These are phyloP conservation scores for Lemur catta DNA, from an alignment of 2,797 vertebrate genomes.

Conservation along the genomic window DNA sequence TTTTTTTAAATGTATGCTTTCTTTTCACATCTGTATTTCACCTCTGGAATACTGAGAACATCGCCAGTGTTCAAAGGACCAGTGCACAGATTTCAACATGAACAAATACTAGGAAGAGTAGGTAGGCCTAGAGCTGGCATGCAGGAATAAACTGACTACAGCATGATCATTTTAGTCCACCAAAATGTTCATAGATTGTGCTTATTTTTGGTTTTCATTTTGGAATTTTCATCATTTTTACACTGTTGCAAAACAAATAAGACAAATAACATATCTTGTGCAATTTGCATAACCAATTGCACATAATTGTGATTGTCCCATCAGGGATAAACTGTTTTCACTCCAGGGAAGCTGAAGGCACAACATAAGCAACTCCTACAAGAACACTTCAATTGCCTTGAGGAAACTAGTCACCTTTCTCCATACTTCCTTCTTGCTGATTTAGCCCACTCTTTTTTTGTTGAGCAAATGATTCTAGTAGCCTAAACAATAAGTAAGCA, in stretches of 20 bases:
- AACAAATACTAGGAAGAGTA: background rate
- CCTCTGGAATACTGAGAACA: background rate
- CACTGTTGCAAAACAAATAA: background rate
- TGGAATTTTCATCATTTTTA: background rate
- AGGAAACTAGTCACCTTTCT: background rate
- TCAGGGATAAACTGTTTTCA: background rate
- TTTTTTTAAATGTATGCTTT: background rate
- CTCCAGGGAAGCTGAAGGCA: background rate
- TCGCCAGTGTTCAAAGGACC: background rate
- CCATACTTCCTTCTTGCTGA: background rate
- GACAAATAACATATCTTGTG: background rate
- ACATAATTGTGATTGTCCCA: background rate
- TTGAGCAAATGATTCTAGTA: background rate
- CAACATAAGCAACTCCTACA: background rate
- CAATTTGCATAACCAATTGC: background rate
- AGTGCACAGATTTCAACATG: background rate
- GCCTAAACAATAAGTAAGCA: background rate
- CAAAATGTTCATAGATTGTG: background rate
- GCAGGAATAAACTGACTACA: background rate
- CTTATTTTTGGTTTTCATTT: background rate
- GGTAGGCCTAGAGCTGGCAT: background rate
- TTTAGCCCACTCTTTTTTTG: background rate
- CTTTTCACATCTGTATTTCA: background rate
- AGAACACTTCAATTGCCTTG: background rate
- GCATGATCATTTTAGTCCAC: background rate